Conservation (phyloP, 1,140 invertebrate genomes). For the Tenebrio molitor region DNA sequence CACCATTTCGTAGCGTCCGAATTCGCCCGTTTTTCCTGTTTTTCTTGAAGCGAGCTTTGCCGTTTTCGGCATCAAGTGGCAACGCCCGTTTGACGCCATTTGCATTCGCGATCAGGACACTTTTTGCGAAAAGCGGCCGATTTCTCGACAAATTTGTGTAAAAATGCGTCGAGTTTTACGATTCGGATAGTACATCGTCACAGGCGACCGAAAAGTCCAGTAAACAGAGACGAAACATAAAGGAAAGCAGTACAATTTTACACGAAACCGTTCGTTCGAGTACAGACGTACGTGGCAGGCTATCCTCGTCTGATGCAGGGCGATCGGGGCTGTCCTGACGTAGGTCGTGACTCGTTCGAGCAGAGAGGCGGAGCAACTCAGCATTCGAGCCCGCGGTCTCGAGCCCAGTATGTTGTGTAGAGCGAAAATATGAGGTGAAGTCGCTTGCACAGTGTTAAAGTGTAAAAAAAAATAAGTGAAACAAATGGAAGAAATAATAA, state of each 20-base stretch:
- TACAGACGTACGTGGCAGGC: slow-evolving; percentile 47
- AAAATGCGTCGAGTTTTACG: slow-evolving; percentile 53
- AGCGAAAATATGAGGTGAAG: slow-evolving; percentile 63
- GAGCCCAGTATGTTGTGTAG: slow-evolving; percentile 63
- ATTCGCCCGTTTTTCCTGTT: slow-evolving; percentile 3
- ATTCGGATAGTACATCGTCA: slow-evolving; percentile 59
- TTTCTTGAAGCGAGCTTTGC: no score
- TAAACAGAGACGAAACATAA: slow-evolving; percentile 62
- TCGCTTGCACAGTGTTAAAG: slow-evolving; percentile 59
- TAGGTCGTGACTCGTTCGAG: slow-evolving; percentile 48
- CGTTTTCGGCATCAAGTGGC: no score
- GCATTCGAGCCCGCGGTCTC: slow-evolving; percentile 55
- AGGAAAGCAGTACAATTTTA: slow-evolving; percentile 62
- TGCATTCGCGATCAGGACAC: no score
- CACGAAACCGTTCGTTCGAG: slow-evolving; percentile 60
- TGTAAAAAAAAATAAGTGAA: slow-evolving; percentile 56
- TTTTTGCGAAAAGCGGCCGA: no score
- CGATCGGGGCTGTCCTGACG: slow-evolving; percentile 35
- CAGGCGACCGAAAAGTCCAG: slow-evolving; percentile 61
- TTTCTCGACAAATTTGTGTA: neutral
- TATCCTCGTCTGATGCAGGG: slow-evolving; percentile 46
- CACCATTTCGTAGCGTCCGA: no score
- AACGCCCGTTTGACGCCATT: no score
- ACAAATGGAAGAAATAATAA: slow-evolving; percentile 51
- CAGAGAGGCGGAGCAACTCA: slow-evolving; percentile 61